Evolutionary conservation across 2,113 vertebrate species (phyloP), one percentile per base, ranked within the genome.

Genomic region (Malurus elegans): DNA sequence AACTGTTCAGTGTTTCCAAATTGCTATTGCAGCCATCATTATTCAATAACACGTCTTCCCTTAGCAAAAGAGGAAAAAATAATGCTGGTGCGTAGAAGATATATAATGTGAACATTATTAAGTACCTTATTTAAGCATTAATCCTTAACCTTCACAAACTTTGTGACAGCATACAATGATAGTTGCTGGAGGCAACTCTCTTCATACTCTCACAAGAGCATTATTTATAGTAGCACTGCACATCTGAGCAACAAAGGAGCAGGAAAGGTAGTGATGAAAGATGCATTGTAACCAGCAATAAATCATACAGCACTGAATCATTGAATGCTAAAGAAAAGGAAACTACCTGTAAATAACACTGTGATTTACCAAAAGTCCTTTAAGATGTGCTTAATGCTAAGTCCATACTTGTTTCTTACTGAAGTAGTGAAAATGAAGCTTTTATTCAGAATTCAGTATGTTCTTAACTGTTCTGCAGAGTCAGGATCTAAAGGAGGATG

Each of bases 181-280:
- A 86, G 38, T 90, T 86, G 48, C 82, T 93, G 47, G 28, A 86
- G 88, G 90, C 82, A 84, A 81, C 32, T 18, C 34, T 58, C 86
- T 61, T 92, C 60, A 48, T 40, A 36, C 25, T 78, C 16, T 5
- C 23, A 38, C 44, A 83, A 44, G 23, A 74, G 56, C 18, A 42
- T 90, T 90, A 96, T 96, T 93, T 96, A 96, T 92, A 86, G 79
- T 57, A 80, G 20, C 47, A 62, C 24, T 51, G 70, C 42, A 56
- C 50, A 40, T 79, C 92, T 61, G 79, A 84, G 53, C 88, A 88
- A 84, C 70, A 96, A 95, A 93, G 40, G 65, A 83, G 14, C 40
- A 62, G 13, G 36, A 92, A 90, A 97, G 48, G 57, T 45, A 84
- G 60, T 2, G 5, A 64, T 84, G 90, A 83, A 92, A 79, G 88